These are phyloP conservation scores for Gisinianus flammeolus DNA, from an alignment of 2,888 invertebrate genomes.

Conservation along the genomic window DNA sequence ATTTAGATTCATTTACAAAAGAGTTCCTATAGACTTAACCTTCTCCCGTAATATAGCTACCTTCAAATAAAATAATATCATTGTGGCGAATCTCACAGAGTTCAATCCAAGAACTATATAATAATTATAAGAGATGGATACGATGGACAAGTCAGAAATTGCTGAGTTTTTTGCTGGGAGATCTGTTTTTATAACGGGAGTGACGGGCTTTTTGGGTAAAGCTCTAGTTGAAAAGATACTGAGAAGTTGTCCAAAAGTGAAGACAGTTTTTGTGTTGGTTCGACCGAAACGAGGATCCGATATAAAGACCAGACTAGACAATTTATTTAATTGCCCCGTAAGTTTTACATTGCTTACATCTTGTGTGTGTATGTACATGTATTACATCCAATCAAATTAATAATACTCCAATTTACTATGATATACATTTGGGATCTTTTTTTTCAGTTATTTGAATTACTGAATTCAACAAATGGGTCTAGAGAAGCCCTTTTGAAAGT, in stretches of 20 bases:
- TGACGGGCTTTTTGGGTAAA: slow-evolving; percentile 35
- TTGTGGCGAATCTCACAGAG: too few species aligned
- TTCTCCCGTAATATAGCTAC: too few species aligned
- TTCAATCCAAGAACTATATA: too few species aligned
- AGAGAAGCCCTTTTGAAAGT: not conserved
- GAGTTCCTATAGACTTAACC: too few species aligned
- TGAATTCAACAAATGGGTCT: not conserved
- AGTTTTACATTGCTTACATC: too few species aligned
- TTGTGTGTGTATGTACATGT: too few species aligned
- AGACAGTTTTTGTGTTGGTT: slow-evolving; percentile 30
- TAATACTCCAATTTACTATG: too few species aligned
- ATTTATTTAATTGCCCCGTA: slow-evolving; percentile 19
- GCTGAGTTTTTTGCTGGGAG: slow-evolving; percentile 28
- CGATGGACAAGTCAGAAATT: slow-evolving; percentile 16
- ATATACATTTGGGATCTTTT: too few species aligned
- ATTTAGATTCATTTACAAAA: too few species aligned
- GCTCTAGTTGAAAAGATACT: slow-evolving; percentile 32
- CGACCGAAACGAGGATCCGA: slow-evolving; percentile 27
- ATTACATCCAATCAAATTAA: too few species aligned
- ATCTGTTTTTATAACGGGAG: slow-evolving; percentile 34
- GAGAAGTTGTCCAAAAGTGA: slow-evolving; percentile 26
- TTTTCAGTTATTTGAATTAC: not conserved
- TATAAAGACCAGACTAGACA: slow-evolving; percentile 22
- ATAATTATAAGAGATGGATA: too few species aligned
- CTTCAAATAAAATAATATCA: too few species aligned